phyloP scores from a whole-genome alignment of 2,113 vertebrate genomes.

The Crotalus horridus region DNA sequence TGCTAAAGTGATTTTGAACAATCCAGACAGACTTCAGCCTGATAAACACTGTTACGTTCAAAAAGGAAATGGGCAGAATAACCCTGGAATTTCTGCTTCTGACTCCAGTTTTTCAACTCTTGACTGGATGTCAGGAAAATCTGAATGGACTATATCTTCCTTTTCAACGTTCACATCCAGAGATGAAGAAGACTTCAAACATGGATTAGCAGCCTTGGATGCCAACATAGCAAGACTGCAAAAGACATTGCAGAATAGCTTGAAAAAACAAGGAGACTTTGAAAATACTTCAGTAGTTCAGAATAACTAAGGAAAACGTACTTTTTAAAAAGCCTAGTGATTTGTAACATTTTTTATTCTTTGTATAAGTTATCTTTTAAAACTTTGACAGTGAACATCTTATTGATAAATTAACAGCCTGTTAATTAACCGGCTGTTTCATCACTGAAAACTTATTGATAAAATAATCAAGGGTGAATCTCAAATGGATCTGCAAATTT shows the following conservation, averaged over 20 bases:
- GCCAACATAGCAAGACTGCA: conserved; percentile 89
- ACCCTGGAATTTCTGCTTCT: conserved; percentile 24
- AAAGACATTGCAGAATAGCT: conserved; percentile 76
- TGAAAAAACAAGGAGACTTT: conserved; percentile 62
- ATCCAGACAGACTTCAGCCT: conserved; percentile 31
- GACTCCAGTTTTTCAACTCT: conserved; percentile 62
- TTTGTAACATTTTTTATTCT: conserved; percentile 9
- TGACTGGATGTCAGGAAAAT: conserved; percentile 69
- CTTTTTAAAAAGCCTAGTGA: conserved; percentile 13
- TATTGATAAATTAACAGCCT: conserved; percentile 32
- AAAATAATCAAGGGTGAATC: background rate
- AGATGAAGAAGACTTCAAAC: conserved; percentile 86
- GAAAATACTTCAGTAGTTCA: background rate
- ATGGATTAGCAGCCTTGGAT: conserved; percentile 86
- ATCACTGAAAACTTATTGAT: background rate
- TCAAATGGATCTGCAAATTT: background rate
- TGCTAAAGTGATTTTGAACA: conserved; percentile 25
- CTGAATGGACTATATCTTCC: conserved; percentile 79
- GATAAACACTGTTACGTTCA: background rate
- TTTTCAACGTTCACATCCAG: conserved; percentile 83
- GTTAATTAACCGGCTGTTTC: conserved; percentile 23
- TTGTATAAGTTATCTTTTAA: conserved; percentile 25
- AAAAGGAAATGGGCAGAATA: conserved; percentile 4
- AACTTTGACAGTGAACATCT: conserved; percentile 40
- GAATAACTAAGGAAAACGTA: background rate